Evolutionary conservation across 1,140 invertebrate species (phyloP), one percentile per base, ranked within the genome.

Genomic region (Habropoda laboriosa): DNA sequence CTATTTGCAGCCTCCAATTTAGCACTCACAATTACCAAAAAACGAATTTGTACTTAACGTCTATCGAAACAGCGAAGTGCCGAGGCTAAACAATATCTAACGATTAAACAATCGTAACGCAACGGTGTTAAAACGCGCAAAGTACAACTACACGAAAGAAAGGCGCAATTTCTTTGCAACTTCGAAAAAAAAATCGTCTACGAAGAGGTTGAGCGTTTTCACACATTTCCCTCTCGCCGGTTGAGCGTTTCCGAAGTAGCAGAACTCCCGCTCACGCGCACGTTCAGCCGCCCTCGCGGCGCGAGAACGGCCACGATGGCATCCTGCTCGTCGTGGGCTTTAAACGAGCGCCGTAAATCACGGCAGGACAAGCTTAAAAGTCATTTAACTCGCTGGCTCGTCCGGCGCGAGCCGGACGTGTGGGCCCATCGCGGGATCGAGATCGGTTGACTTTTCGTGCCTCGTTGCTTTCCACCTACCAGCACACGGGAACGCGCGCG

Each of bases 341-440:
- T 79, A 79, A 84, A 84, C 80, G 80, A 82, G 49, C 61, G 3
- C 38, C 63, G 63, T 84, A 79, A 84, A 84, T 84, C 82, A 84
- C 68, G 3, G 45, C 16, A 27, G 51, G 73, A 68, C 79, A 73
- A 67, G 70, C 45, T 84, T 82, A 70, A 82, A 79, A 74, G 63
- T 79, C 68, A 70, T 79, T 79, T 73, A 82, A 83, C 75, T 82
- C 57, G 49, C 47, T 38, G 24, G 35, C 73, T 66, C 57, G 79
- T 66, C 72, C 51, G 35, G 57, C 60, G n/a, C 10, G 12, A 27
- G 16, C 51, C 63, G 57, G 64, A 61, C 81, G 72, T 83, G 79
- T 82, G 79, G 81, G 64, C 78, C 63, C 68, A 35, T 49, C 71
- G 63, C 66, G 21, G 83, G 67, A 80, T 83, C 67, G 78, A 64